Base-by-base conservation (phyloP, 1,140 invertebrate genomes). In the Carcinoscorpius rotundicauda region DNA sequence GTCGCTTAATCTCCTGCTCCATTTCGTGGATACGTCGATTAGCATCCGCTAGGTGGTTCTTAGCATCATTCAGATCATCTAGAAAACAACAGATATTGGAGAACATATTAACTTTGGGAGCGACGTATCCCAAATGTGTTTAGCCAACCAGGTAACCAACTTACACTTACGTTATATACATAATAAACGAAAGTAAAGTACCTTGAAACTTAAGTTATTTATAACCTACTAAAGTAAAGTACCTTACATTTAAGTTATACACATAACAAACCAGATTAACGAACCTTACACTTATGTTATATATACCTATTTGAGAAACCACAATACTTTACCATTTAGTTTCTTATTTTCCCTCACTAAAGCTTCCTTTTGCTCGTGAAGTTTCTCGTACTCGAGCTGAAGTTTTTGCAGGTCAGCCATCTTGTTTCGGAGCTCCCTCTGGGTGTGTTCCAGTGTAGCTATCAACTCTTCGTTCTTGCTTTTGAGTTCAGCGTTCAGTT, bases 341-440 rank as follows among this genome's bases (percentile, higher is more conserved):
- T 97, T 97, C 85, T 96, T 96, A 83, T 96, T 95, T 76, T 97
- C 94, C 73, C 93, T 85, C 69, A 84, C 83, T 62, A 97, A 82
- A 72, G 86, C 85, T 74, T 94, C 92, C 79, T 94, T 94, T 73
- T 91, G 83, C 76, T 97, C 93, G 68, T 92, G 85, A 66, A 91
- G 90, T 81, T 96, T 97, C 79, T 97, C 93, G 73, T 95, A 83
- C 78, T 95, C 91, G 72, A 93, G 88, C 64, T 82, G 82, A 71
- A 91, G 80, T 72, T 91, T 87, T 75, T 88, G 85, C 66, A 97
- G 81, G 75, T 97, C 93, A 60, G 85, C 84, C 69, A 87, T 84
- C 77, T 93, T 93, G 80, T 84, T 87, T 77, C 92, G 89, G 65
- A 93, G 81, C 75, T 97, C 93, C 51, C 91, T 84, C 80, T 94